phyloP scores from a whole-genome alignment of 2,888 invertebrate species.

The Acronicta aceris region DNA sequence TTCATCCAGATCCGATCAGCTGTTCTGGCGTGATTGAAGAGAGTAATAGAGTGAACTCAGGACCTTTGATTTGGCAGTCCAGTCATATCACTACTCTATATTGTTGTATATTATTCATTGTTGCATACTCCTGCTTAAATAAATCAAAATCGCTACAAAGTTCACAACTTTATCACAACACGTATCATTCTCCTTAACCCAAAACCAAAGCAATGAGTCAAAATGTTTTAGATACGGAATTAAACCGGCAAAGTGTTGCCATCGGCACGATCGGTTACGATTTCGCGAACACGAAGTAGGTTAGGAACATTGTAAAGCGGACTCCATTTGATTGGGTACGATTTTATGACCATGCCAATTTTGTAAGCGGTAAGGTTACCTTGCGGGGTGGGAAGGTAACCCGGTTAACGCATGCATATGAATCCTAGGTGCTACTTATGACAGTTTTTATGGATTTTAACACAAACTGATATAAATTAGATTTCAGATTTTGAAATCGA shows the following conservation, averaged over 20 bases:
- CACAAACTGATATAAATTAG: no score
- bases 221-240: slow-evolving; percentile 53
- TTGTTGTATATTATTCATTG: no score
- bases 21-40: no score
- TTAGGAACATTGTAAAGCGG: slow-evolving; percentile 53
- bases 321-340: slow-evolving; percentile 24
- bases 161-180: not conserved
- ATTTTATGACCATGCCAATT: slow-evolving; percentile 38
- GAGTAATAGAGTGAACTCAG: no score
- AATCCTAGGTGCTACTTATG: no score
- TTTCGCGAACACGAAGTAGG: slow-evolving; percentile 43
- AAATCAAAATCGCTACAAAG: not conserved
- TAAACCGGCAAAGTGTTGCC: slow-evolving; percentile 43
- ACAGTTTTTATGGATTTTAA: no score
- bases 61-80: no score
- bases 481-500: no score
- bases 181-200: slow-evolving; percentile 34
- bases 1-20: no score
- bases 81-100: no score
- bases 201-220: slow-evolving; percentile 36
- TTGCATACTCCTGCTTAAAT: not conserved
- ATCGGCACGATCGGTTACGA: slow-evolving; percentile 45
- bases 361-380: slow-evolving; percentile 19
- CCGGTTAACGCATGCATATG: slow-evolving; percentile 10
- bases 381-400: slow-evolving; percentile 9